Evolutionary conservation across 2,888 invertebrate genomes (phyloP).

Genomic region (Tipula confusa): DNA sequence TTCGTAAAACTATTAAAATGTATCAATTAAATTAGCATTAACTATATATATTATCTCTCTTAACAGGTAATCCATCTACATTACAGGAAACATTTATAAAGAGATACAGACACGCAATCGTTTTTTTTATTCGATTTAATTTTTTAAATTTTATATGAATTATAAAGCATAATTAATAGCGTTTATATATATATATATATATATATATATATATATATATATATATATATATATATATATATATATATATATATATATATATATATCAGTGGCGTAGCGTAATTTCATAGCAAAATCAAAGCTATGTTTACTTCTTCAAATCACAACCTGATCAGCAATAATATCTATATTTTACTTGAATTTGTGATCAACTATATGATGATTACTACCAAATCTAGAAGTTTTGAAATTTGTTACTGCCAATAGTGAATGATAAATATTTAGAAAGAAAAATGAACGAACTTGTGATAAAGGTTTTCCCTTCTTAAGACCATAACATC

Average conservation of each 20-base stretch:
- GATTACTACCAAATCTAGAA: no score
- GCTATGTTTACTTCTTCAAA: no score
- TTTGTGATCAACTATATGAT: no score
- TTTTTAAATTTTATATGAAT: neutral
- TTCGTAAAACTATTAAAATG: neutral
- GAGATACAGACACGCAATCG: neutral
- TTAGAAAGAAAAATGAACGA: no score
- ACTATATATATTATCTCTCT: neutral
- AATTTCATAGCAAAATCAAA: no score
- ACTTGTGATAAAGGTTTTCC: no score
- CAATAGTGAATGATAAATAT: no score
- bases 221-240: neutral
- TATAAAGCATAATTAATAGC: neutral
- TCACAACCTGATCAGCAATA: no score
- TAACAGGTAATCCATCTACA: conserved; percentile 1
- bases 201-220: neutral
- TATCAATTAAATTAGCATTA: conserved; percentile 25
- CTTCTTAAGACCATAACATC: no score
- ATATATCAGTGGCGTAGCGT: no score
- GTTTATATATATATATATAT: neutral
- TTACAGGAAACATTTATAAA: conserved; percentile 12
- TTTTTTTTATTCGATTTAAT: neutral
- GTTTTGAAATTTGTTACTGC: no score
- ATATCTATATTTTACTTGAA: no score
- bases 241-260: neutral